Conservation (phyloP, 2,113 vertebrate genomes). For the Dipodomys stephensi region DNA sequence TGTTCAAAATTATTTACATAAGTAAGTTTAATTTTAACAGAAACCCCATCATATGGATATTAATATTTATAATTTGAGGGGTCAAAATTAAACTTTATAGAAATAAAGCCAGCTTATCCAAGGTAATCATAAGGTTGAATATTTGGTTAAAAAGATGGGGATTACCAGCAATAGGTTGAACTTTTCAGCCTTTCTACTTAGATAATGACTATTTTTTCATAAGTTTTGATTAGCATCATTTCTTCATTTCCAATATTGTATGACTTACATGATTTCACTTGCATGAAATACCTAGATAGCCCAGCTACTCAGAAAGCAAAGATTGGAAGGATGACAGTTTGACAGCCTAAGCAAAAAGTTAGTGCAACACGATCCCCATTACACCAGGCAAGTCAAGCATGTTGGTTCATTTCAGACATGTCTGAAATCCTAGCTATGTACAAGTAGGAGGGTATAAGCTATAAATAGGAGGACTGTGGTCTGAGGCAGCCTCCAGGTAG, state of each 20-base stretch:
- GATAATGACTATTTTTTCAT: neutral
- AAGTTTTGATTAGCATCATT: neutral
- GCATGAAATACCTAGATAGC: neutral
- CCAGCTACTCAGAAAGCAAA: neutral
- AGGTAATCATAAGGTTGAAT: neutral
- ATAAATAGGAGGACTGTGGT: too few species aligned
- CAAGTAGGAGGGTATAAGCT: too few species aligned
- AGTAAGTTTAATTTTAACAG: neutral
- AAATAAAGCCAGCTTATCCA: neutral
- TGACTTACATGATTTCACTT: neutral
- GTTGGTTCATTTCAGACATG: too few species aligned
- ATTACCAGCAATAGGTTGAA: neutral
- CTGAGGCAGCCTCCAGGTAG: too few species aligned
- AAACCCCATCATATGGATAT: neutral
- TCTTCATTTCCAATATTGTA: neutral
- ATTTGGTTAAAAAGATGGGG: neutral
- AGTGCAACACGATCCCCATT: too few species aligned
- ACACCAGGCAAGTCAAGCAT: too few species aligned
- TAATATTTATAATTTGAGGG: slow-evolving; percentile 5
- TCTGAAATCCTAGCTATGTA: too few species aligned
- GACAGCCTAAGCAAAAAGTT: neutral
- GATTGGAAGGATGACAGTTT: neutral
- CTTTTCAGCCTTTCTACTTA: slow-evolving; percentile 32
- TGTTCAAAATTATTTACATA: neutral
- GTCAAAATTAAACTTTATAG: neutral